Percentiles rank a stretch among this genome's conserved stretches.
phyloP scores from a whole-genome alignment of 92 coral and sea anemone genomes.

The Chrysogorgia sp. region DNA sequence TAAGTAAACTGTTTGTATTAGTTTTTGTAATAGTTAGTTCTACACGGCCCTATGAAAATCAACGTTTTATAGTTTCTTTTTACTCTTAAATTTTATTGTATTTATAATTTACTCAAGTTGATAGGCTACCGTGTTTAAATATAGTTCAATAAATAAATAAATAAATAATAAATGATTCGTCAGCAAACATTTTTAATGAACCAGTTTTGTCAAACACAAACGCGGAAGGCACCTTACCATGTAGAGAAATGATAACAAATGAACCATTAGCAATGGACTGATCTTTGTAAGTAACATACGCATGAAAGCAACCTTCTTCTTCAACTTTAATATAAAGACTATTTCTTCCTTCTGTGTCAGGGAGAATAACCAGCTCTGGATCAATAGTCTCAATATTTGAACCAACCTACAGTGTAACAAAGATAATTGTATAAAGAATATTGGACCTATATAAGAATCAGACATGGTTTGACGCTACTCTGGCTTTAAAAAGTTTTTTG shows the following conservation, averaged over 20 bases:
- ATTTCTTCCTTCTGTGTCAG: constrained; percentile 65
- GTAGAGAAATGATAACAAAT: constrained; percentile 78
- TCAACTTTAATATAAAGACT: constrained; percentile 82
- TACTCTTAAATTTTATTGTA: too few relatives aligned
- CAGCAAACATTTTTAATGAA: too few relatives aligned
- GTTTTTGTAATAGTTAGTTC: too few relatives aligned
- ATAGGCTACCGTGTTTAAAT: too few relatives aligned
- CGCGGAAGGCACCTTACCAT: constrained; percentile 67
- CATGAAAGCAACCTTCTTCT: constrained; percentile 83
- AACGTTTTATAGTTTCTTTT: too few relatives aligned
- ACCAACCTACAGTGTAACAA: constrained; percentile 71
- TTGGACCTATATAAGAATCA: neutral
- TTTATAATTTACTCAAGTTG: too few relatives aligned
- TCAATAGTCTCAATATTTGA: constrained; percentile 56
- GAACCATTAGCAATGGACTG: constrained; percentile 65
- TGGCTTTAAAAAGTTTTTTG: too few relatives aligned
- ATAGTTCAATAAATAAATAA: too few relatives aligned
- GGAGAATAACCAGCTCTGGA: constrained; percentile 81
- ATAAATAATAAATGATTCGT: too few relatives aligned
- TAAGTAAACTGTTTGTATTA: too few relatives aligned
- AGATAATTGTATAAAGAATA: neutral
- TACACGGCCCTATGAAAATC: too few relatives aligned
- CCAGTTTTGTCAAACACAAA: too few relatives aligned
- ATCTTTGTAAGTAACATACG: constrained; percentile 75
- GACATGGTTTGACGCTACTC: neutral